A percentile compares a stretch with the other conserved stretches of the same genome.
These are phyloP conservation scores for Lasioglossum marginatum DNA, from an alignment of 2,888 invertebrate species.

Conservation along the genomic window DNA sequence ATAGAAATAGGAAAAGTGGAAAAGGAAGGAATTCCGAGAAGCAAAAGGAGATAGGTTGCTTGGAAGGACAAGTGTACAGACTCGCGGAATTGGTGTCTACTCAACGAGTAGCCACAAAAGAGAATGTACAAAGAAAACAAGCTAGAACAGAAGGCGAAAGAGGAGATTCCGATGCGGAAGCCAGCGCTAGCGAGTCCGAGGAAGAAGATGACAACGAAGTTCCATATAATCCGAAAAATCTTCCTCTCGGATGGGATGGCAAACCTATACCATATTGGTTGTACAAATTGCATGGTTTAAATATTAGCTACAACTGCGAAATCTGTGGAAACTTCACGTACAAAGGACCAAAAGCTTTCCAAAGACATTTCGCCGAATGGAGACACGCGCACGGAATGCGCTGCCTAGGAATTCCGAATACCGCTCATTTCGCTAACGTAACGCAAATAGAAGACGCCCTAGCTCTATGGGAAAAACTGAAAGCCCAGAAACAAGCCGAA, in stretches of 20 bases:
- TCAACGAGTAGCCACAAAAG: slow-evolving; percentile 96
- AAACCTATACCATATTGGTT: slow-evolving; percentile 98
- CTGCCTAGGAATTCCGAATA: slow-evolving; percentile 99
- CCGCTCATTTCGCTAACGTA: slow-evolving; percentile 99
- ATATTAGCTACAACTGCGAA: slow-evolving; percentile 99
- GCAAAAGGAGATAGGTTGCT: slow-evolving; percentile 93
- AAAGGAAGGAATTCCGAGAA: slow-evolving; percentile 88
- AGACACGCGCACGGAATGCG: slow-evolving; percentile 97
- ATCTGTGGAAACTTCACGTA: slow-evolving; percentile 99
- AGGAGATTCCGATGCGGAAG: slow-evolving; percentile 96
- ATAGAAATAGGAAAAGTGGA: slow-evolving; percentile 88
- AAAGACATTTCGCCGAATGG: slow-evolving; percentile 98
- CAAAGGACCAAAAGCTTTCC: slow-evolving; percentile 99
- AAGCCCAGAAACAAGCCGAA: slow-evolving; percentile 97
- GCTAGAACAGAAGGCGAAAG: slow-evolving; percentile 97
- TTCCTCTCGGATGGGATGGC: slow-evolving; percentile 99
- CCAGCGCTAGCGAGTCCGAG: slow-evolving; percentile 91
- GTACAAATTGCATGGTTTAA: slow-evolving; percentile 99
- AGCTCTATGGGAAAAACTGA: slow-evolving; percentile 98
- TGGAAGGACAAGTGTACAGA: slow-evolving; percentile 96
- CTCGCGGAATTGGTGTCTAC: slow-evolving; percentile 93
- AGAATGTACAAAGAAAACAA: slow-evolving; percentile 99
- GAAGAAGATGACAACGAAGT: slow-evolving; percentile 97
- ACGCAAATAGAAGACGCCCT: slow-evolving; percentile 99
- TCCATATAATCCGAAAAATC: slow-evolving; percentile 99